Percentiles rank a stretch among this genome's conserved stretches.
Evolutionary conservation across 2,888 invertebrate species (phyloP).

Genomic region (Drosophila barbarae): DNA sequence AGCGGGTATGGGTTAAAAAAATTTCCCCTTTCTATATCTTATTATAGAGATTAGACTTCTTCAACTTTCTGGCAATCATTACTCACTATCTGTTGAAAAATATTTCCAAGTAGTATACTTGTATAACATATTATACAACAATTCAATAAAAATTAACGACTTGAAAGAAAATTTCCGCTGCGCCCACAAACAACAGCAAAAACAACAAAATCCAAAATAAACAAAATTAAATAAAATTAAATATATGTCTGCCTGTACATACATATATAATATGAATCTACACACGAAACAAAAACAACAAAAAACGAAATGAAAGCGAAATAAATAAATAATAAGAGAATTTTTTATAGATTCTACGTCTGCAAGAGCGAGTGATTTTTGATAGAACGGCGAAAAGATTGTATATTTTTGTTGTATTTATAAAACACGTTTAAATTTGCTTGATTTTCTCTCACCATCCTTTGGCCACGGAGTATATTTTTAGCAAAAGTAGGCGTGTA

Average conservation of each 20-base stretch:
- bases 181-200: conserved; percentile 45
- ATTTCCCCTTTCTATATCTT: not conserved
- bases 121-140: conserved; percentile 57
- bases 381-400: conserved; percentile 16
- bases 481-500: conserved; percentile 63
- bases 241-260: conserved; percentile 18
- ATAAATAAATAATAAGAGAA: conserved; percentile 29
- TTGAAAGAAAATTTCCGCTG: conserved; percentile 66
- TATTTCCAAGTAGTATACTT: conserved; percentile 20
- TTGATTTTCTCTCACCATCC: conserved; percentile 42
- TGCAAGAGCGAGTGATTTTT: conserved; percentile 18
- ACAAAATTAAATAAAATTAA: conserved; percentile 39
- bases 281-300: conserved; percentile 15
- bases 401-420: conserved; percentile 57
- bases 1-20: not conserved
- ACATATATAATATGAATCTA: conserved; percentile 23
- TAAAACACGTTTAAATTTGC: conserved; percentile 57
- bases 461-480: conserved; percentile 45
- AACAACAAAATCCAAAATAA: conserved; percentile 43
- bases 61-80: conserved; percentile 5
- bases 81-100: conserved; percentile 18
- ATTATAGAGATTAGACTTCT: not conserved
- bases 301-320: conserved; percentile 15
- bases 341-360: conserved; percentile 26
- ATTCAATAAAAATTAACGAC: conserved; percentile 63